These are phyloP conservation scores for Diadromus collaris DNA, from an alignment of 2,888 invertebrate species.

Conservation along the genomic window DNA sequence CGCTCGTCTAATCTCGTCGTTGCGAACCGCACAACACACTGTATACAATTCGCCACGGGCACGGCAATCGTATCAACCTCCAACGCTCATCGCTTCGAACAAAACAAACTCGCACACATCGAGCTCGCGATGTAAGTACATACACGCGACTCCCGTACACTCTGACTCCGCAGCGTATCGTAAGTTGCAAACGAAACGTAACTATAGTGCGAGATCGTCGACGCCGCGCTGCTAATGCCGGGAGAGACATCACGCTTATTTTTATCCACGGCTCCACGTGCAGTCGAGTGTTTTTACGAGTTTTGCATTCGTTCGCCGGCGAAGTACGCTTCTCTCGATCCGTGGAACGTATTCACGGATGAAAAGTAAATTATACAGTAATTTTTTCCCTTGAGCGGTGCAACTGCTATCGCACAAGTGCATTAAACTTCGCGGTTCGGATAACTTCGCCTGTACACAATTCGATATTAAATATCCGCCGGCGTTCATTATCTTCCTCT, in stretches of 20 bases:
- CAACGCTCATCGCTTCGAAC: conserved; percentile 14
- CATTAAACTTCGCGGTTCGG: background rate
- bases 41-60: background rate
- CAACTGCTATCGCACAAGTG: background rate
- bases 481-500: background rate
- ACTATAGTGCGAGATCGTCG: conserved; percentile 15
- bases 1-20: conserved; percentile 31
- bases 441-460: background rate
- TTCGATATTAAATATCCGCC: background rate
- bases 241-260: conserved; percentile 46
- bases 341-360: background rate
- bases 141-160: background rate
- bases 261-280: conserved; percentile 40
- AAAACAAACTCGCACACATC: conserved; percentile 44
- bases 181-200: background rate
- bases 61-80: background rate
- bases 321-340: background rate
- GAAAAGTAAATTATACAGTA: background rate
- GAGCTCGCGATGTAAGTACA: background rate
- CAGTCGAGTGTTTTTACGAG: conserved; percentile 29
- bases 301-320: conserved; percentile 4
- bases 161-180: conserved; percentile 1
- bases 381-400: background rate
- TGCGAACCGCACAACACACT: background rate
- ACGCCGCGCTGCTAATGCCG: background rate